Evolutionary conservation across 2,888 invertebrate genomes (phyloP).

Genomic region (Desoria tigrina): DNA sequence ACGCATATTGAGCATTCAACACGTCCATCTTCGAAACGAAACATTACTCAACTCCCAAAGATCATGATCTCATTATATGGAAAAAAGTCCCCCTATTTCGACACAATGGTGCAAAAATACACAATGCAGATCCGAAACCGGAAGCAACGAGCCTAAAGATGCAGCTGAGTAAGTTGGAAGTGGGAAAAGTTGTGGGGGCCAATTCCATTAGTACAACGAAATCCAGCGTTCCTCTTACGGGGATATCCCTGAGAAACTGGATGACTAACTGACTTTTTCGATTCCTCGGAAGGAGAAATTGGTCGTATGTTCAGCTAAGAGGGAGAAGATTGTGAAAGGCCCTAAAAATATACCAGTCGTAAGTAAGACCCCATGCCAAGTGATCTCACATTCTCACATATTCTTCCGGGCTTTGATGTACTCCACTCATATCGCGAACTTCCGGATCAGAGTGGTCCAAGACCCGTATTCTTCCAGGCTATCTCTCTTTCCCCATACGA

Average conservation of each 20-base stretch:
- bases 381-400: conserved; percentile 17
- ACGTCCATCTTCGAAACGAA: neutral
- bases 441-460: conserved; percentile 35
- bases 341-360: neutral
- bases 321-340: conserved; percentile 4
- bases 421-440: conserved; percentile 44
- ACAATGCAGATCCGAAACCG: conserved; percentile 1
- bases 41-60: too few relatives aligned
- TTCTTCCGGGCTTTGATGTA: conserved; percentile 19
- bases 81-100: too few relatives aligned
- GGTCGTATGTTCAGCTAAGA: conserved; percentile 6
- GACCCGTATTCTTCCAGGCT: conserved; percentile 14
- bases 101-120: conserved; percentile 3
- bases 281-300: conserved; percentile 15
- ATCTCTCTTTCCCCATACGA: conserved; percentile 14
- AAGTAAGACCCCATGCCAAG: conserved; percentile 12
- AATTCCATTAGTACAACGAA: conserved; percentile 41
- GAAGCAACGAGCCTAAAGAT: conserved; percentile 19
- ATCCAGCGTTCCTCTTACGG: too few relatives aligned
- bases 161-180: conserved; percentile 28
- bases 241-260: too few relatives aligned
- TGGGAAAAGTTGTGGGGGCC: conserved; percentile 36
- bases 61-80: too few relatives aligned
- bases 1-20: conserved; percentile 10
- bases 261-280: conserved; percentile 1